phyloP scores from a whole-genome alignment of 1,140 invertebrate species.

The Pseudomyrmex cubaensis region DNA sequence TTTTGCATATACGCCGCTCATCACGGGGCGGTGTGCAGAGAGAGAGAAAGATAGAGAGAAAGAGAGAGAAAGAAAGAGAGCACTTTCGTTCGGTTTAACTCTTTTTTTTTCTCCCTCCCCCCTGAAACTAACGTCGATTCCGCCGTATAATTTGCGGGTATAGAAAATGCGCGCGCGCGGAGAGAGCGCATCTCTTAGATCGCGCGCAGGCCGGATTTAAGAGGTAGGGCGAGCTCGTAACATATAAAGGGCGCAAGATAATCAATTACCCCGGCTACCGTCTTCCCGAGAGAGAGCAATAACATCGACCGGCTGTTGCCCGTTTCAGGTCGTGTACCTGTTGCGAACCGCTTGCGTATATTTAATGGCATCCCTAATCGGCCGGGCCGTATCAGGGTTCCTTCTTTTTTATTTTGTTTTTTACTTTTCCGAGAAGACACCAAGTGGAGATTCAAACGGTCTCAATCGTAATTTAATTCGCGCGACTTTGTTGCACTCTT shows the following conservation, averaged over 20 bases:
- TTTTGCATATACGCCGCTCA: conserved; percentile 32
- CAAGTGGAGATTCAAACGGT: neutral
- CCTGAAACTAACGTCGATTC: conserved; percentile 65
- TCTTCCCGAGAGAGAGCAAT: conserved; percentile 74
- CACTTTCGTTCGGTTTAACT: conserved; percentile 56
- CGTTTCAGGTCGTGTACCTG: conserved; percentile 69
- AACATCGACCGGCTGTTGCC: conserved; percentile 72
- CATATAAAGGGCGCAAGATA: conserved; percentile 79
- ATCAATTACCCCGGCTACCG: conserved; percentile 81
- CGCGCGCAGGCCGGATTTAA: conserved; percentile 72
- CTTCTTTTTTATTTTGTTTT: conserved; percentile 34
- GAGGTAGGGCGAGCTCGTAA: conserved; percentile 70
- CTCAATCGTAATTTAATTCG: conserved; percentile 37
- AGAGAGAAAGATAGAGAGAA: too few relatives aligned
- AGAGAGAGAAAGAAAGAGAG: neutral
- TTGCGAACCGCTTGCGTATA: conserved; percentile 68
- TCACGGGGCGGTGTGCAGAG: conserved; percentile 1
- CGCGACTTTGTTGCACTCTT: neutral
- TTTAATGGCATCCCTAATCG: conserved; percentile 77
- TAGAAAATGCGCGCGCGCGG: conserved; percentile 60
- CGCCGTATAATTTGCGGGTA: conserved; percentile 73
- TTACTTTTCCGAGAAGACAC: conserved; percentile 55
- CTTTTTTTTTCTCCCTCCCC: conserved; percentile 1
- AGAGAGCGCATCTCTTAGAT: conserved; percentile 69
- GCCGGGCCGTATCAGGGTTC: conserved; percentile 59